Percentiles rank a stretch among this genome's conserved stretches.
phyloP scores from a whole-genome alignment of 35 echinoderm and acorn worm genomes.

The Patiria miniata region DNA sequence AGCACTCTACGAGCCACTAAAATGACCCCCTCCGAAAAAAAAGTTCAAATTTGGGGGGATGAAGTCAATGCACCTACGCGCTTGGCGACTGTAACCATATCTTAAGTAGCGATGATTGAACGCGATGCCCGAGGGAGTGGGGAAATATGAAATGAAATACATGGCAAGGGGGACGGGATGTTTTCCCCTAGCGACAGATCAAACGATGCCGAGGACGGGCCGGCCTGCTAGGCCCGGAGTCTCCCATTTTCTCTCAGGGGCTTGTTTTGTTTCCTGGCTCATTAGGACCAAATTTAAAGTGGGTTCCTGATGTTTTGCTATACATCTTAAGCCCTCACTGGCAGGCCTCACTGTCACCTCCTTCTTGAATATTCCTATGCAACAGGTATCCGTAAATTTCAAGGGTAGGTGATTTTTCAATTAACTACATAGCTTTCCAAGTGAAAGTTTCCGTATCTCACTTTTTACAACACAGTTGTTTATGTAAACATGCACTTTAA shows the following conservation, averaged over 20 bases:
- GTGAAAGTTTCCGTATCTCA: too few relatives aligned
- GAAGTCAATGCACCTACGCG: constrained; percentile 21
- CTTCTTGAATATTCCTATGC: too few relatives aligned
- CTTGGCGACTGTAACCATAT: constrained; percentile 28
- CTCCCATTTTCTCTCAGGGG: neutral
- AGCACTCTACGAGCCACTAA: too few relatives aligned
- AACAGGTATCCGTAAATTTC: too few relatives aligned
- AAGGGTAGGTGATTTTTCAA: too few relatives aligned
- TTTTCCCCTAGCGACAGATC: constrained; percentile 22
- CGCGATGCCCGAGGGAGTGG: neutral
- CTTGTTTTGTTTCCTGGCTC: constrained; percentile 28
- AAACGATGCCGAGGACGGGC: neutral
- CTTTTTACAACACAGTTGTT: too few relatives aligned
- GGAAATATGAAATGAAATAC: constrained; percentile 32
- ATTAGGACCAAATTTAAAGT: constrained; percentile 14
- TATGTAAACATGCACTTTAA: too few relatives aligned
- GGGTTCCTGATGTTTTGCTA: constrained; percentile 17
- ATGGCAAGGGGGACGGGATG: constrained; percentile 18
- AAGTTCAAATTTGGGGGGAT: too few relatives aligned
- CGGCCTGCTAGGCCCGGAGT: neutral
- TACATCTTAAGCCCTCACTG: too few relatives aligned
- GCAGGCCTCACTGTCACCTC: too few relatives aligned
- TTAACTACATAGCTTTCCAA: too few relatives aligned
- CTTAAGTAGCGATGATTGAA: constrained; percentile 15
- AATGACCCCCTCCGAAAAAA: too few relatives aligned